These are phyloP conservation scores for Zygothrica quintamaculata DNA, from an alignment of 2,888 invertebrate species.

Conservation along the genomic window DNA sequence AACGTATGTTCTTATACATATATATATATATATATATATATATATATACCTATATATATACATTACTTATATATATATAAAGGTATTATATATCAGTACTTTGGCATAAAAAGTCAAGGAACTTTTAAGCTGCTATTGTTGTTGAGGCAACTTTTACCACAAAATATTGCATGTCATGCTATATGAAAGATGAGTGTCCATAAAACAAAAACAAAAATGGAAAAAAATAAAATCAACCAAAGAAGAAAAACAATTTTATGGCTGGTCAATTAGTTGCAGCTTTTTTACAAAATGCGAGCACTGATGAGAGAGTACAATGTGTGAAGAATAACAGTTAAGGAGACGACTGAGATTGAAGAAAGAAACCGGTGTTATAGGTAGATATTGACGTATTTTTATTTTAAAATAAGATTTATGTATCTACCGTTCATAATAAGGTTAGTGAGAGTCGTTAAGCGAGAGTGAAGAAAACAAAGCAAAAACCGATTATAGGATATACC, in stretches of 20 bases:
- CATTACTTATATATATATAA: slow-evolving; percentile 3
- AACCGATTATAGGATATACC: too few species aligned
- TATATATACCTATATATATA: slow-evolving; percentile 4
- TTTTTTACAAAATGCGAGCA: slow-evolving; percentile 41
- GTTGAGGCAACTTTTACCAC: slow-evolving; percentile 61
- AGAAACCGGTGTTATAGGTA: slow-evolving; percentile 34
- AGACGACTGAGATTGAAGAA: not conserved
- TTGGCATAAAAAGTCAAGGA: slow-evolving; percentile 61
- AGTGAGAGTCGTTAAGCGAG: not conserved
- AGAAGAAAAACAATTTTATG: slow-evolving; percentile 30
- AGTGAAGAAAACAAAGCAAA: not conserved
- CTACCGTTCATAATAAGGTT: too few species aligned
- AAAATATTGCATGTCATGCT: slow-evolving; percentile 63
- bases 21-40: slow-evolving; percentile 13
- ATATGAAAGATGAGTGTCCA: slow-evolving; percentile 65
- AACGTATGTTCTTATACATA: slow-evolving; percentile 27
- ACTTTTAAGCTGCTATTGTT: slow-evolving; percentile 67
- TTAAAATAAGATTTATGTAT: not conserved
- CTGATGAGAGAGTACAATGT: slow-evolving; percentile 35
- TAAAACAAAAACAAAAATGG: slow-evolving; percentile 15
- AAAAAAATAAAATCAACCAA: slow-evolving; percentile 7
- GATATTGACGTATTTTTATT: slow-evolving; percentile 14
- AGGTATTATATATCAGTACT: slow-evolving; percentile 34
- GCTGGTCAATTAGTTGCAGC: slow-evolving; percentile 66
- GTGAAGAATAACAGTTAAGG: slow-evolving; percentile 60